Evolutionary conservation across 2,888 invertebrate species (phyloP).

Genomic region (Alitta virens): DNA sequence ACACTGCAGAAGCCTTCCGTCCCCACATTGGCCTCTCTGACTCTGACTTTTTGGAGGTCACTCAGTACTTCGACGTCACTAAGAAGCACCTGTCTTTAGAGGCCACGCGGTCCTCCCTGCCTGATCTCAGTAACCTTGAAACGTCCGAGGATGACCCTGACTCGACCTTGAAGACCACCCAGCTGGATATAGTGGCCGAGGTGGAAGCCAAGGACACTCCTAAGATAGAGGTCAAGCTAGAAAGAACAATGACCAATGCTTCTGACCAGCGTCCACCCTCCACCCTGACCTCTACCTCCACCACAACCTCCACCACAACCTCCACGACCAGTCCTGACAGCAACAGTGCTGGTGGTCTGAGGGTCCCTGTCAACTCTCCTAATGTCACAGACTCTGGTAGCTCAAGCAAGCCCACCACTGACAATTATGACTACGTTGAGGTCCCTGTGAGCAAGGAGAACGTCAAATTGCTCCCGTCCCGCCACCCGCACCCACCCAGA

Average conservation of each 20-base stretch:
- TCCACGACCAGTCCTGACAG: conserved; percentile 20
- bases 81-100: conserved; percentile 23
- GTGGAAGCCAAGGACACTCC: conserved; percentile 9
- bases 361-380: conserved; percentile 29
- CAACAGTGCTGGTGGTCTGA: conserved; percentile 10
- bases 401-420: conserved; percentile 25
- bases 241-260: conserved; percentile 8
- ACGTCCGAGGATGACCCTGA: conserved; percentile 8
- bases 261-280: conserved; percentile 21
- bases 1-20: background rate
- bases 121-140: conserved; percentile 22
- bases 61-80: conserved; percentile 15
- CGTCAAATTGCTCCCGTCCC: background rate
- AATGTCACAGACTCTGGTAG: conserved; percentile 28
- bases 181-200: background rate
- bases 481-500: background rate
- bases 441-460: conserved; percentile 6
- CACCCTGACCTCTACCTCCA: conserved; percentile 7
- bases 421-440: conserved; percentile 27
- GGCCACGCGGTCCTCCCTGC: conserved; percentile 25
- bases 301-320: conserved; percentile 11
- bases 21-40: conserved; percentile 25
- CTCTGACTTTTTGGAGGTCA: conserved; percentile 19
- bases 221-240: background rate
- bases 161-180: conserved; percentile 5